Base-by-base conservation (phyloP, 92 coral and sea anemone species). In the Scolanthus callimorphus region DNA sequence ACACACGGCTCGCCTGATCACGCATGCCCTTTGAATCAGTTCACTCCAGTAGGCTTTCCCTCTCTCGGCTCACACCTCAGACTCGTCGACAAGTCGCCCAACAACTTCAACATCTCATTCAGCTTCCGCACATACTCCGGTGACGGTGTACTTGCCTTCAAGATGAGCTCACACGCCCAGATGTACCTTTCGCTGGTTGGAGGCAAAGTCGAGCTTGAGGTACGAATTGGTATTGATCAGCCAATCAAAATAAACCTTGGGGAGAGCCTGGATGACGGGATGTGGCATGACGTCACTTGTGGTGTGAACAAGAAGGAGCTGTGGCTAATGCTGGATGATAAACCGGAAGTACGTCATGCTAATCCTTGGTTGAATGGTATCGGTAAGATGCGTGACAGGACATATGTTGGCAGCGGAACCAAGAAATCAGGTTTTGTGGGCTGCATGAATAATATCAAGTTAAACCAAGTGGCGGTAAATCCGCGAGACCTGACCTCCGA, bases 211-310 rank as follows among this genome's bases (percentile, higher is more conserved):
- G 90, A 76, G 28, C 72, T 91, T 47, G 86, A 91, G 55, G 74
- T 87, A 20, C 57, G 43, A 2, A 61, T 87, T 15, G 85, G 79
- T 39, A 70, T 58, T 31, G 78, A 83, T 45, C 55, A 61, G 41
- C 91, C 85, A 57, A 64, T 91, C 44, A 68, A 58, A 48, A 76
- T 91, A 44, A 74, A 78, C 39, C 74, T 83, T 1, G 95, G 89
- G 17, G 77, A 75, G 46, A 74, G 67, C 57, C 84, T 91, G 30
- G 72, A 81, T 49, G 96, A 91, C 62, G 97, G 97, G 15, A 71
- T 59, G 70, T 91, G 97, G 97, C 97, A 91, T 55, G 74, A 78
- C 59, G 89, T 91, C 60, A 70, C 57, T 39, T 89, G 95, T 37
- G 90, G 96, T 12, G 83, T 83, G n/a, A 75, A 75, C 39, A 47